Base-by-base conservation (phyloP, 2,888 invertebrate genomes). In the Erynnis tages region DNA sequence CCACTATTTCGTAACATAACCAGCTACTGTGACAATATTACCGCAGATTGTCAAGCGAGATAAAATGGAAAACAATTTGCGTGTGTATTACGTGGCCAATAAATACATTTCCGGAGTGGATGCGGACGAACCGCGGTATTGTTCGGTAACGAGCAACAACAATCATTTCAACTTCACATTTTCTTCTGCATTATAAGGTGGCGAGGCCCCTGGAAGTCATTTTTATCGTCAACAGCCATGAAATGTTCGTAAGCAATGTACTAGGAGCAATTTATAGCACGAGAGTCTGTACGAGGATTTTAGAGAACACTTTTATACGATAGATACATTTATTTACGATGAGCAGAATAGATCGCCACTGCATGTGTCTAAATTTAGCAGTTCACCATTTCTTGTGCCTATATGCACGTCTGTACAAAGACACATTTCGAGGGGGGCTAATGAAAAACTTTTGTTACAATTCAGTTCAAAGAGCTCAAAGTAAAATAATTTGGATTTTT, bases 121-220 rank as follows among this genome's bases (percentile, higher is more conserved):
- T 14, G 34, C 13, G 27, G 16, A 27, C 2, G 19, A 6, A 13
- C 16, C 25, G 13, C 10, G 4, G 19, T 49, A 41, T 50, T 41
- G 17, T 48, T 47, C 30, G 30, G 17, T 21, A 27, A 32, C 40
- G 32, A 41, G 17, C 14, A 27, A 32, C 40, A 40, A 41, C 19
- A 16, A 49, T 16, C 38, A 48, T 48, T 35, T 32, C 17, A 25
- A 49, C 25, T 41, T 34, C 34, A 41, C 41, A 41, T 43, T 41
- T 50, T 43, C 49, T 50, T 38, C 17, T 40, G 38, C 16, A 29
- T 34, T 25, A 34, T 25, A 41, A 43, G 25, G 53, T 54, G 35
- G 44, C 49, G 29, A 43, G 55, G 53, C 56, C 56, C 54, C 55
- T 58, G 45, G 52, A 54, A 54, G 54, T 54, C 45, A 59, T 59